Base-by-base conservation (phyloP, 2,888 invertebrate genomes). In the Acleris sparsana region DNA sequence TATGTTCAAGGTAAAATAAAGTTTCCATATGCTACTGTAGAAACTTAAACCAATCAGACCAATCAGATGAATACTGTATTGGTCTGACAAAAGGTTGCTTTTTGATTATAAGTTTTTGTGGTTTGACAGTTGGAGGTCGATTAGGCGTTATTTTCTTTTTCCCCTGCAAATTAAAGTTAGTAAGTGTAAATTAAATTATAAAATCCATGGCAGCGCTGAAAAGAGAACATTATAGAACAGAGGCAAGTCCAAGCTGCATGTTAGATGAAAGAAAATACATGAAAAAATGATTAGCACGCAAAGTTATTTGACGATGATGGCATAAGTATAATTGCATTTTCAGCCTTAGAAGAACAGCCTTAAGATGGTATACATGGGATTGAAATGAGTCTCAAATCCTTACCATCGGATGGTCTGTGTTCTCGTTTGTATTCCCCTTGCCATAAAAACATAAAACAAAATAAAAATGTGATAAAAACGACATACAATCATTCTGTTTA, bases 101-200 rank as follows among this genome's bases (percentile, higher is more conserved):
- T 64, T 63, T 72, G 59, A 74, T 52, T 9, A 76, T 75, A 70
- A 82, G 51, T 72, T 76, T 81, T 73, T 84, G 77, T 67, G 77
- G 76, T 74, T 81, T 80, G 70, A 75, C 73, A 71, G 73, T 69
- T 52, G 70, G 63, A n/a, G 70, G 75, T 48, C 71, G 77, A 62
- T 76, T 80, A 63, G 77, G 58, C 39, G 73, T 56, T 69, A 72
- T 75, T 77, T 78, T 85, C 80, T 77, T 73, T 82, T 82, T 86
- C 46, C 78, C 81, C 89, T 89, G 89, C 22, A 89, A 87, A 83
- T 69, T 74, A 57, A 25, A 53, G 61, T 46, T 18, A 58, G 49
- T 18, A 53, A 39, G 25, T n/a, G 18, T 39, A 25, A 53, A 33
- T 46, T 17, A 17, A 51, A 46, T 11, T 22, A 43, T 22, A 52